Conservation (phyloP, 2,888 invertebrate genomes). For the Drosophila nr. perissopoda region DNA sequence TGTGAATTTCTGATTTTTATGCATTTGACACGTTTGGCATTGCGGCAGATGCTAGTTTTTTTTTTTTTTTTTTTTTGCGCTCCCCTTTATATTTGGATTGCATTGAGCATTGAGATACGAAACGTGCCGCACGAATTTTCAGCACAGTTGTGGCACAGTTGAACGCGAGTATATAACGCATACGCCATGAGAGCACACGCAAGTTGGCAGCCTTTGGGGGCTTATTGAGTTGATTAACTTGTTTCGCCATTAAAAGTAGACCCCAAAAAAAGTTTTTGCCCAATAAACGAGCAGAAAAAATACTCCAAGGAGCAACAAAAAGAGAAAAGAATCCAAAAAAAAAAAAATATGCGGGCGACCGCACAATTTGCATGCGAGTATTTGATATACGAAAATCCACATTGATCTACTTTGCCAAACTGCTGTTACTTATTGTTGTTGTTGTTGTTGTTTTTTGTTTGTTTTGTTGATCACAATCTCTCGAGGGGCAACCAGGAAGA, state of each 20-base stretch:
- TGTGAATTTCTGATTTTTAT: conserved; percentile 60
- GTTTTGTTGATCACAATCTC: conserved; percentile 46
- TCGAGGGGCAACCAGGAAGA: conserved; percentile 18
- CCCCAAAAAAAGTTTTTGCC: conserved; percentile 29
- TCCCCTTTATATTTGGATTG: conserved; percentile 17
- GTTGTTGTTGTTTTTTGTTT: conserved; percentile 28
- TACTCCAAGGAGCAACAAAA: conserved; percentile 25
- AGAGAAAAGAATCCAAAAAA: neutral
- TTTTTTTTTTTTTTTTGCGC: neutral
- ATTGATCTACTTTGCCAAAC: conserved; percentile 62
- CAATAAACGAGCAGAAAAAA: conserved; percentile 35
- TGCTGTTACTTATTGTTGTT: conserved; percentile 29
- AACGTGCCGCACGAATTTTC: conserved; percentile 34
- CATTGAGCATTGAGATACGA: conserved; percentile 32
- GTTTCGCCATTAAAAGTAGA: conserved; percentile 37
- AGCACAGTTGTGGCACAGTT: conserved; percentile 11
- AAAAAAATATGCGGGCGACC: conserved; percentile 39
- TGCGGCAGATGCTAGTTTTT: conserved; percentile 26
- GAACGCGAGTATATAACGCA: conserved; percentile 20
- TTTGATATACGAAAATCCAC: conserved; percentile 46
- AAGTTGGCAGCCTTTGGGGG: conserved; percentile 22
- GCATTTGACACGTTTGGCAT: conserved; percentile 72
- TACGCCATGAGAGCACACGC: conserved; percentile 41
- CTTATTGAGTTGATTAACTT: conserved; percentile 62
- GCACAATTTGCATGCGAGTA: conserved; percentile 51